Conservation (phyloP, 2,797 vertebrate species). For the Scyliorhinus canicula region DNA sequence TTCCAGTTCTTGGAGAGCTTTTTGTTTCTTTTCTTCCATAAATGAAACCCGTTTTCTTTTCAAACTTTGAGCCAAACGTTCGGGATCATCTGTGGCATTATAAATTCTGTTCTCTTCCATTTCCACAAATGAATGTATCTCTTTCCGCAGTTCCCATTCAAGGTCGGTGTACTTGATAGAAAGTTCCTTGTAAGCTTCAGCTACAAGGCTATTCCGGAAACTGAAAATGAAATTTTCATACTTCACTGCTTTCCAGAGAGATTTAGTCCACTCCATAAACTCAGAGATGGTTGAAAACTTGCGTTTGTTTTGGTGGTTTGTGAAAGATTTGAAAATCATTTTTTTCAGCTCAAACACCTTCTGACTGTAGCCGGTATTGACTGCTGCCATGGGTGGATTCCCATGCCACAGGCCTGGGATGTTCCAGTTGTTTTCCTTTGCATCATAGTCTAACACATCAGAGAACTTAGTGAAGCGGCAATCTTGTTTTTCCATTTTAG, state of each 20-base stretch:
- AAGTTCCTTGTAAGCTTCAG: slow-evolving; percentile 46
- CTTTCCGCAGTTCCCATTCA: slow-evolving; percentile 42
- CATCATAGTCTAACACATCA: slow-evolving; percentile 42
- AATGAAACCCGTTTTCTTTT: not conserved
- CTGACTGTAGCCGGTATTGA: slow-evolving; percentile 2
- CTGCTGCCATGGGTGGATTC: slow-evolving; percentile 17
- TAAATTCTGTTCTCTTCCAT: not conserved
- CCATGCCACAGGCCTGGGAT: slow-evolving; percentile 25
- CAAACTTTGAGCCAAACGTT: not conserved
- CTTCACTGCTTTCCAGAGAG: slow-evolving; percentile 60
- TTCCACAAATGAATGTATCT: slow-evolving; percentile 50
- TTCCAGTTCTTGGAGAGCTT: not conserved
- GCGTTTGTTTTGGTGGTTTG: not conserved
- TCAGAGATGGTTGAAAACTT: not conserved
- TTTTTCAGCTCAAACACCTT: slow-evolving; percentile 16
- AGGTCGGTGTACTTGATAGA: slow-evolving; percentile 54
- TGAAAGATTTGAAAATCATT: not conserved
- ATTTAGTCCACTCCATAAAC: not conserved
- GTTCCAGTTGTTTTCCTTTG: not conserved
- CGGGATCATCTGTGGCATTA: not conserved
- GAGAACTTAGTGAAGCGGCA: slow-evolving; percentile 2
- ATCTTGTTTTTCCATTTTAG: slow-evolving; percentile 42
- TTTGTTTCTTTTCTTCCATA: not conserved
- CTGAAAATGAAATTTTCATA: slow-evolving; percentile 51
- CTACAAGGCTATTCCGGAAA: slow-evolving; percentile 49